phyloP scores from a whole-genome alignment of 2,888 invertebrate species.

The Pollenia labialis region DNA sequence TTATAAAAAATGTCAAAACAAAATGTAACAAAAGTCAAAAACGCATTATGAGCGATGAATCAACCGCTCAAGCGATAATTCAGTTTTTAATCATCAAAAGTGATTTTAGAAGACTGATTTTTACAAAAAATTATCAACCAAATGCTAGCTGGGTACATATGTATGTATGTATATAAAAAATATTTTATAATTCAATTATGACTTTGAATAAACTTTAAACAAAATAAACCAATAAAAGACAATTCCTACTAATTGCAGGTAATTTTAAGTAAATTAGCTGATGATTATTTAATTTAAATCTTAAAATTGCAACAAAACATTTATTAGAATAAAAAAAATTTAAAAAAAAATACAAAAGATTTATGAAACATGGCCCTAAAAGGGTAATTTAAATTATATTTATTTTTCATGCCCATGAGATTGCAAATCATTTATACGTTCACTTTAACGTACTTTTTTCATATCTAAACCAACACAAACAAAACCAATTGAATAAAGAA shows the following conservation, averaged over 20 bases:
- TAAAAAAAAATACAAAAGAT: neutral
- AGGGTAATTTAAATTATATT: slow-evolving; percentile 22
- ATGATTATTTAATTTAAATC: neutral
- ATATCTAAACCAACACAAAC: neutral
- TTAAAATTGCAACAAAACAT: neutral
- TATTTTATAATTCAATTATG: no score
- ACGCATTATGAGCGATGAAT: no score
- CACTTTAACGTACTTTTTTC: neutral
- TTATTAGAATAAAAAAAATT: neutral
- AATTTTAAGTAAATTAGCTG: neutral
- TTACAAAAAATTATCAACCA: no score
- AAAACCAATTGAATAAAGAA: neutral
- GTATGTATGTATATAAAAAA: no score
- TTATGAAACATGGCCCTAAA: neutral
- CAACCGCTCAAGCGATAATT: no score
- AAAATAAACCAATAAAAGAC: neutral
- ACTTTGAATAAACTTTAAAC: neutral
- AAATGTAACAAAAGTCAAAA: no score
- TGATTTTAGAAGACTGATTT: no score
- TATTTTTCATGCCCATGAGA: slow-evolving; percentile 1
- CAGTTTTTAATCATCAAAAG: no score
- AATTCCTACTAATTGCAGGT: neutral
- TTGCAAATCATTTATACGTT: slow-evolving; percentile 22
- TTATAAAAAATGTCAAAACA: no score
- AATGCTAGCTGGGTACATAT: no score